Evolutionary conservation across 2,797 vertebrate species (phyloP).

Genomic region (Pygocentrus nattereri): DNA sequence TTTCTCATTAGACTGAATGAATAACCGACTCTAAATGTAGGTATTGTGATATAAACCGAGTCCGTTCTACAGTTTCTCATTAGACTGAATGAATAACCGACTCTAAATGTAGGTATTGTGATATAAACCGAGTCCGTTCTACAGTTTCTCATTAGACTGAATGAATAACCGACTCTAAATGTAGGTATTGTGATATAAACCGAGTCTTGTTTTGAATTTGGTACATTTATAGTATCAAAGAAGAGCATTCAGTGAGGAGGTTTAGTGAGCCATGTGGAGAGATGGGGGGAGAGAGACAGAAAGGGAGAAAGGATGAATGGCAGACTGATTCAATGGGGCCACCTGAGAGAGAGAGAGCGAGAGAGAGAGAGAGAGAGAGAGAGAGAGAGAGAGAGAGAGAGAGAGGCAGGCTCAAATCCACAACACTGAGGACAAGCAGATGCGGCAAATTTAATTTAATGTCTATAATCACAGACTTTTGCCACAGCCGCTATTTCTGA

Average conservation of each 20-base stretch:
- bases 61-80: no score
- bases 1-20: no score
- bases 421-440: slow-evolving; percentile 42
- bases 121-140: no score
- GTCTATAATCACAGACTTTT: slow-evolving; percentile 57
- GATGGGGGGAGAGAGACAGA: not conserved
- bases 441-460: slow-evolving; percentile 57
- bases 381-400: not conserved
- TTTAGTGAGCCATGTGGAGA: not conserved
- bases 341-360: not conserved
- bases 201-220: no score
- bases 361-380: slow-evolving; percentile 23
- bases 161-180: no score
- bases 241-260: not conserved
- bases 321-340: slow-evolving; percentile 21
- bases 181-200: no score
- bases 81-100: no score
- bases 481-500: slow-evolving; percentile 34
- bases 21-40: no score
- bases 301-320: not conserved
- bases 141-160: no score
- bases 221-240: not conserved
- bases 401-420: not conserved
- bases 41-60: no score
- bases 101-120: no score